These are phyloP conservation scores for Columba guinea DNA, from an alignment of 2,797 vertebrate genomes.

Conservation along the genomic window DNA sequence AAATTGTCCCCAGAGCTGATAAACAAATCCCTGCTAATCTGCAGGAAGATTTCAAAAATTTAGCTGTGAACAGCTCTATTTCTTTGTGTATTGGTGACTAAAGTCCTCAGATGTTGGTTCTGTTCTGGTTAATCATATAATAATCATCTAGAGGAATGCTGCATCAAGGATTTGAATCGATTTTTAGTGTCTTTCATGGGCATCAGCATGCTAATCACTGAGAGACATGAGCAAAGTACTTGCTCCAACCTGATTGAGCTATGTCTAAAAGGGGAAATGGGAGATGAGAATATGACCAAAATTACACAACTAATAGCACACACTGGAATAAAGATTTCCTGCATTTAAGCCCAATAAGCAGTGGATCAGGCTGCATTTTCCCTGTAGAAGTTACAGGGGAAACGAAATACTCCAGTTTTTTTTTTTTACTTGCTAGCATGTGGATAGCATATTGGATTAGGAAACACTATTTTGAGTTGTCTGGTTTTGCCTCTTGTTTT, in stretches of 20 bases:
- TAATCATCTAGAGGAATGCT: background rate
- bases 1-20: background rate
- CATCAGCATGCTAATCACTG: background rate
- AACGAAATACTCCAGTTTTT: accelerated
- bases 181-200: background rate
- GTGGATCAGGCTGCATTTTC: background rate
- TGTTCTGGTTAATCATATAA: background rate
- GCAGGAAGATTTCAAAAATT: background rate
- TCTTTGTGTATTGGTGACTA: background rate
- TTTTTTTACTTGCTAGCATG: background rate
- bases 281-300: background rate
- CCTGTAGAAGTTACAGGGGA: background rate
- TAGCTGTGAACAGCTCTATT: background rate
- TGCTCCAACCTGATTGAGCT: background rate
- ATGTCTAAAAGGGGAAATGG: constrained; percentile 29
- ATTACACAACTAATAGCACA: constrained; percentile 18
- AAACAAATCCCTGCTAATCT: background rate
- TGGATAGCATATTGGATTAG: background rate
- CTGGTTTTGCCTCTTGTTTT: background rate
- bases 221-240: background rate
- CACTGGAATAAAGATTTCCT: background rate
- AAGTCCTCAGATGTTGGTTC: background rate
- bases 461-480: background rate
- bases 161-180: background rate
- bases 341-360: background rate